Evolutionary conservation across 2,113 vertebrate genomes (phyloP), one percentile per base, ranked within the genome.

Genomic region (Malurus alboscapulatus): DNA sequence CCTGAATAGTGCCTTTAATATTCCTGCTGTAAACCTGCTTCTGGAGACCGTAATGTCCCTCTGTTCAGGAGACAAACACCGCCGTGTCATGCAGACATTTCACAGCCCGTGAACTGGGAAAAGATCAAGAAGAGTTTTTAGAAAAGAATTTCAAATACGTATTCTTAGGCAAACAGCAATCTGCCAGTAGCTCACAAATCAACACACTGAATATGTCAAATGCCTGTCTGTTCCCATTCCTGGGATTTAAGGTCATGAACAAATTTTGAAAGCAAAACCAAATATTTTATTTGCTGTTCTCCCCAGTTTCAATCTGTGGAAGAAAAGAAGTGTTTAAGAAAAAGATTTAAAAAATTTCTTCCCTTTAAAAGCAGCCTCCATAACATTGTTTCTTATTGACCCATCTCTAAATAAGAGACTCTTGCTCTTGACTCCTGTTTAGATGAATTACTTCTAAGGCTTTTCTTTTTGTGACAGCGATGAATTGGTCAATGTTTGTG

Each of bases 161-260:
- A 86, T 80, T 96, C 92, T 81, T 89, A 94, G 69, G 67, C 88
- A 96, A 95, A 91, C 68, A 85, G 74, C 34, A 79, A 58, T 87
- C 87, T 95, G 84, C 71, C 90, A 87, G 80, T 95, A 93, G 78
- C 69, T 91, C 74, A 87, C 84, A 95, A 91, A 92, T 93, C 96
- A 93, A 73, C 77, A 72, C 4, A 1, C 62, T 89, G 77, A 54
- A 47, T 85, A 76, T 76, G 84, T 91, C 67, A 57, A 92, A 84
- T 47, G 66, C 14, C 42, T 69, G 57, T 45, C 50, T 87, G 20
- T 89, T 95, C 47, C 53, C 17, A 14, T 76, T 89, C 85, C 58
- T 82, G 81, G 47, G 66, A 89, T 87, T 92, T 87, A 75, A 94
- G 54, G 34, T 87, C 65, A 57, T 38, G 29, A 66, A 50, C 47